Evolutionary conservation across 2,888 invertebrate genomes (phyloP).

Genomic region (Spodoptera picta): DNA sequence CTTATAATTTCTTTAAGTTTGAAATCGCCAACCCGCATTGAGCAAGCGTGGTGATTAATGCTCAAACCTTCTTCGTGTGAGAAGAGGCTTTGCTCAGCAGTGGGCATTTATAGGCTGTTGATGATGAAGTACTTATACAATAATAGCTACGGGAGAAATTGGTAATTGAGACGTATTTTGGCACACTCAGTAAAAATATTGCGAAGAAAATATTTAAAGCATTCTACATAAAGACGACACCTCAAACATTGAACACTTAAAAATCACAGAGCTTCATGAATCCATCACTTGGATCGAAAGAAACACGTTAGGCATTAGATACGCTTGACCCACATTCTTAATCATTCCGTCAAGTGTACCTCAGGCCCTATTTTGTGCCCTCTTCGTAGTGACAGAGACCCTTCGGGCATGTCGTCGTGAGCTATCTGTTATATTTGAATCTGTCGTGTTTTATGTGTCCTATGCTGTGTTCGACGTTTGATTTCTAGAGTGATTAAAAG

Average conservation of each 20-base stretch:
- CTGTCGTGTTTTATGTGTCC: slow-evolving; percentile 23
- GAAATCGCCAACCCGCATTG: too few species aligned
- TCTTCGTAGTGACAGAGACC: slow-evolving; percentile 45
- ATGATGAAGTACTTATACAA: too few species aligned
- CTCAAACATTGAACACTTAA: background rate
- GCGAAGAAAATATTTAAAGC: too few species aligned
- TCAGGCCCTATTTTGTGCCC: slow-evolving; percentile 39
- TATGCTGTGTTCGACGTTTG: slow-evolving; percentile 13
- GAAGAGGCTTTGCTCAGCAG: too few species aligned
- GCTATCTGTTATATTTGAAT: slow-evolving; percentile 26
- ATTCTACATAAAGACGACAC: background rate
- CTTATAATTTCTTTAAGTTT: too few species aligned
- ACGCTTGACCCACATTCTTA: slow-evolving; percentile 39
- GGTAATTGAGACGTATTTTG: too few species aligned
- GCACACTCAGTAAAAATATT: too few species aligned
- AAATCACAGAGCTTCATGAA: slow-evolving; percentile 4
- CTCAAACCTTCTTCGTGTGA: too few species aligned
- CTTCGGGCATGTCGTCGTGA: slow-evolving; percentile 23
- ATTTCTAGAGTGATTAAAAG: slow-evolving; percentile 9
- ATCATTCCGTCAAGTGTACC: slow-evolving; percentile 51
- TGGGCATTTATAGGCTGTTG: too few species aligned
- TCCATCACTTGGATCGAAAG: background rate
- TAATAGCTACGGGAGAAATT: too few species aligned
- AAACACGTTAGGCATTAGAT: slow-evolving; percentile 18
- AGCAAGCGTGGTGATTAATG: too few species aligned